These are phyloP conservation scores for Lethocerus indicus DNA, from an alignment of 1,140 invertebrate species.

Conservation along the genomic window DNA sequence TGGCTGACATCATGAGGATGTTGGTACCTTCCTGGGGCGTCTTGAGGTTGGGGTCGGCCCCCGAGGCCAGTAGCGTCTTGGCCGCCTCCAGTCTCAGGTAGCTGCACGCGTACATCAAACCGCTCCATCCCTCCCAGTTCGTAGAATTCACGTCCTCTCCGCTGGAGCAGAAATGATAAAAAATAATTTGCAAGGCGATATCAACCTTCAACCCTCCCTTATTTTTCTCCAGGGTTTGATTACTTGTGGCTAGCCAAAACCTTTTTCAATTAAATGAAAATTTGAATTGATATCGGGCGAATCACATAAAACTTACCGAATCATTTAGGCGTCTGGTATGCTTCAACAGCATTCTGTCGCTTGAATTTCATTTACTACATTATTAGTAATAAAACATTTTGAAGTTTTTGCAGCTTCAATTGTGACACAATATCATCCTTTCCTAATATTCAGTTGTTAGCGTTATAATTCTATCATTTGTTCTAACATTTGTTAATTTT, in stretches of 20 bases:
- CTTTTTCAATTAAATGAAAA: not conserved
- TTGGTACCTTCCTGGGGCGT: not conserved
- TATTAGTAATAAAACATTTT: no score
- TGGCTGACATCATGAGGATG: constrained; percentile 6
- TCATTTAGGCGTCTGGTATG: no score
- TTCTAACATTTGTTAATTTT: no score
- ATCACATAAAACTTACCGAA: no score
- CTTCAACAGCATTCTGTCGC: no score
- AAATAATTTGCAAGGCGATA: not conserved
- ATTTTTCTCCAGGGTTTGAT: not conserved
- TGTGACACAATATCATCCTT: no score
- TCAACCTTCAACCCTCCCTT: no score
- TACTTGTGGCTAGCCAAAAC: not conserved
- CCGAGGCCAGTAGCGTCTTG: not conserved
- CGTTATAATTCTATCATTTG: no score
- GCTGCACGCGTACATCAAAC: constrained; percentile 13
- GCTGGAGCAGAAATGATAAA: constrained; percentile 1
- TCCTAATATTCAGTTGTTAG: no score
- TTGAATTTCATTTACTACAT: no score
- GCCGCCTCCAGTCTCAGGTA: not conserved
- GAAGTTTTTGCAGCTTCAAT: no score
- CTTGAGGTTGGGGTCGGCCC: not conserved
- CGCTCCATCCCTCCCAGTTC: constrained; percentile 10
- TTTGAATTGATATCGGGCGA: no score
- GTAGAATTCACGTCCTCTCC: constrained; percentile 1